These are phyloP conservation scores for Aspidiotus rigidus DNA, from an alignment of 2,888 invertebrate species.

Conservation along the genomic window DNA sequence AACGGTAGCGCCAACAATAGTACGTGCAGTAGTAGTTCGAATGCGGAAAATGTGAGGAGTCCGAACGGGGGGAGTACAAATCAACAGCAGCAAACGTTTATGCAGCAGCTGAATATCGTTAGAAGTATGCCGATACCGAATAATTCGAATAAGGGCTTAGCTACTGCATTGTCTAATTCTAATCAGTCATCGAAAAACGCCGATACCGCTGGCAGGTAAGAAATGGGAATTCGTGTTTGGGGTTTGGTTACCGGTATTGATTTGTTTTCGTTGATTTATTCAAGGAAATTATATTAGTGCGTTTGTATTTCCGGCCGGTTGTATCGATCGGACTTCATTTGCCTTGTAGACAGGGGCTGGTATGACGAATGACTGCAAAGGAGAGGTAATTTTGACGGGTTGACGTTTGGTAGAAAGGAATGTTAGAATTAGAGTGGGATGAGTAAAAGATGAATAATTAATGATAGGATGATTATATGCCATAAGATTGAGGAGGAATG, in stretches of 20 bases:
- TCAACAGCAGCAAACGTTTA: constrained; percentile 5
- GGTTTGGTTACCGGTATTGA: not conserved
- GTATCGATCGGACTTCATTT: too few relatives aligned
- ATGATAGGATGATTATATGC: too few relatives aligned
- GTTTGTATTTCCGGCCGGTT: too few relatives aligned
- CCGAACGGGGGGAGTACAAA: not conserved
- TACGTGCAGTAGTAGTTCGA: not conserved
- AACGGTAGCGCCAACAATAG: not conserved
- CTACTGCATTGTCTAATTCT: constrained; percentile 25
- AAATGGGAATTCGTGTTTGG: not conserved
- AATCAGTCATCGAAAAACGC: constrained; percentile 18
- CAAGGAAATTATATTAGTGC: too few relatives aligned
- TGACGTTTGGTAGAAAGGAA: too few relatives aligned
- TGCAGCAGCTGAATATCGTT: constrained; percentile 32
- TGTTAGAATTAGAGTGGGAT: too few relatives aligned
- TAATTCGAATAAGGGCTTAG: constrained; percentile 31
- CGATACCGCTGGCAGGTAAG: constrained; percentile 15
- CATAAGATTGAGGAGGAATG: too few relatives aligned
- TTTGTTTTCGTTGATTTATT: not conserved
- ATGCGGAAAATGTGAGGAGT: not conserved
- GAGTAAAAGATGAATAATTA: too few relatives aligned
- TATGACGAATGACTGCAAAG: too few relatives aligned
- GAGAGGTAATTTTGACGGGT: too few relatives aligned
- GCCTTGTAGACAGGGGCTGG: too few relatives aligned
- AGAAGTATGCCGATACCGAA: constrained; percentile 34